A percentile compares a stretch with the other conserved stretches of the same genome.
These are phyloP conservation scores for Amiota mariae DNA, from an alignment of 2,888 invertebrate species.

Conservation along the genomic window DNA sequence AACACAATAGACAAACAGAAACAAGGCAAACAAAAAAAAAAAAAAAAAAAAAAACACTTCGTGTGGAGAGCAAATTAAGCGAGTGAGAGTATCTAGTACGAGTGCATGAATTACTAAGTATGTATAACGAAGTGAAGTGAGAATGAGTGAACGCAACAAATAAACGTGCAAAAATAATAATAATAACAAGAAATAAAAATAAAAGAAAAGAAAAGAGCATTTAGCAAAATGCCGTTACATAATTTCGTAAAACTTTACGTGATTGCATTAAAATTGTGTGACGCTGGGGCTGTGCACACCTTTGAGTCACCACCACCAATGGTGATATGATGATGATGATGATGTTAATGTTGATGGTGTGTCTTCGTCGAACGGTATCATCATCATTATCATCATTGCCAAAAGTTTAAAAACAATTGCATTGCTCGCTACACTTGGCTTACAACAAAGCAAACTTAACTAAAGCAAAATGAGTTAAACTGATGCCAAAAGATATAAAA, in stretches of 20 bases:
- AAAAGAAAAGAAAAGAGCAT: constrained; percentile 38
- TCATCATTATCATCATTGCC: too few relatives aligned
- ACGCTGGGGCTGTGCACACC: neutral
- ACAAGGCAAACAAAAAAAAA: neutral
- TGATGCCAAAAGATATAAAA: constrained; percentile 2
- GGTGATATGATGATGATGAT: too few relatives aligned
- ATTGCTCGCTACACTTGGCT: constrained; percentile 4
- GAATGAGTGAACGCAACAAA: constrained; percentile 19
- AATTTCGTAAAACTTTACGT: constrained; percentile 36
- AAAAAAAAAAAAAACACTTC: constrained; percentile 11
- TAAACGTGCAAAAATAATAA: constrained; percentile 49
- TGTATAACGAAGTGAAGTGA: neutral
- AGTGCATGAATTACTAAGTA: neutral
- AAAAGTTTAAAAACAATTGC: neutral
- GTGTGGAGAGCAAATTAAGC: neutral
- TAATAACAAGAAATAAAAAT: neutral
- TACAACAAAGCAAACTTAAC: neutral
- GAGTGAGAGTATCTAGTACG: neutral
- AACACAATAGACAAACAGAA: neutral
- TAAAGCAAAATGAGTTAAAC: neutral
- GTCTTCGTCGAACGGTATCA: too few relatives aligned
- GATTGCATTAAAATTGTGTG: constrained; percentile 14
- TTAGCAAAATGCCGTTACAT: constrained; percentile 61
- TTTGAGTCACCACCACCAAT: too few relatives aligned
- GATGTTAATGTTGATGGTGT: too few relatives aligned